Percentiles rank a stretch among this genome's conserved stretches.
Evolutionary conservation across 2,113 vertebrate genomes (phyloP).

Genomic region (Hippoglossus stenolepis): DNA sequence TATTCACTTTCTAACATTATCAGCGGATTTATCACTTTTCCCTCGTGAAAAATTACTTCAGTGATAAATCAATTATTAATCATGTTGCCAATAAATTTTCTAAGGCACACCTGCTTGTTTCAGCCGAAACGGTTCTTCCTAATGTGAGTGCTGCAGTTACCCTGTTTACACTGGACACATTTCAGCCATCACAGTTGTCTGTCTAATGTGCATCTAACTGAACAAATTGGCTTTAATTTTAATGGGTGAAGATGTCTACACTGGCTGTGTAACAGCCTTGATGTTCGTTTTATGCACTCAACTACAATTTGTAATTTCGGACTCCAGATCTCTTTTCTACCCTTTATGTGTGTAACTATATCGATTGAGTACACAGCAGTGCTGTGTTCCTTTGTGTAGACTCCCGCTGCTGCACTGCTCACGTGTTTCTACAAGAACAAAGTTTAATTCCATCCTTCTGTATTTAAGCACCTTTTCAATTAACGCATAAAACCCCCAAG

Average conservation of each 20-base stretch:
- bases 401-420: no score
- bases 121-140: not conserved
- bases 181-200: not conserved
- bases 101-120: no score
- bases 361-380: not conserved
- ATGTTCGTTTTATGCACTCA: not conserved
- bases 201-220: no score
- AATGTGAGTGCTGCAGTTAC: not conserved
- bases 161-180: not conserved
- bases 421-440: no score
- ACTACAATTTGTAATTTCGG: not conserved
- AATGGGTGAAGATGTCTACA: not conserved
- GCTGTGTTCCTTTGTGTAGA: no score
- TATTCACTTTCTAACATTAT: not conserved
- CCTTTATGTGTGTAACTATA: not conserved
- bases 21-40: not conserved
- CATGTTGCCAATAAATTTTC: not conserved
- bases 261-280: no score
- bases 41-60: not conserved
- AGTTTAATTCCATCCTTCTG: no score
- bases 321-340: not conserved
- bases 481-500: no score
- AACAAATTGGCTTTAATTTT: not conserved
- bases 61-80: not conserved
- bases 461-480: no score